Conservation (phyloP, 2,797 vertebrate genomes). For the Alcedo atthis region DNA sequence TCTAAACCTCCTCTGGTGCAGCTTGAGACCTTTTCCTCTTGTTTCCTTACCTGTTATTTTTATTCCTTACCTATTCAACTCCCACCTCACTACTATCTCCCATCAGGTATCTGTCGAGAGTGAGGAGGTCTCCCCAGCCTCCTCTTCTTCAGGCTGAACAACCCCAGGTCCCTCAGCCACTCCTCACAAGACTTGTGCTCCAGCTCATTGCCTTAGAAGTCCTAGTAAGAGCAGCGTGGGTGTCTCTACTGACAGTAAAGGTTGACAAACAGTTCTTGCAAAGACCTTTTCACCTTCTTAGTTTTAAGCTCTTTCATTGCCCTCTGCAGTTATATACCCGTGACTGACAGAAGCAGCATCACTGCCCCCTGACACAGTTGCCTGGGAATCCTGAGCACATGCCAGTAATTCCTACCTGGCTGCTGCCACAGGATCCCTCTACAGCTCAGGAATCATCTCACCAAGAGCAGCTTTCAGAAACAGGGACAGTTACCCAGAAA, state of each 20-base stretch:
- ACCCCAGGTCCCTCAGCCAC: background rate
- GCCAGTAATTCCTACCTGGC: background rate
- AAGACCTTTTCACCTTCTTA: background rate
- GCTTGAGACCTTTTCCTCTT: background rate
- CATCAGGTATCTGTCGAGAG: too few species aligned
- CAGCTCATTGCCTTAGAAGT: background rate
- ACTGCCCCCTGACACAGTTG: rapidly evolving
- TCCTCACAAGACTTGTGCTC: rapidly evolving
- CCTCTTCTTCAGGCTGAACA: too few species aligned
- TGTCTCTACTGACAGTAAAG: background rate
- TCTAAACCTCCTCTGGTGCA: background rate
- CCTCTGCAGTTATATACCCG: rapidly evolving
- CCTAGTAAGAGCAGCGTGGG: rapidly evolving
- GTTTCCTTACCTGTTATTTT: too few species aligned
- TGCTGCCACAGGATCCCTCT: rapidly evolving
- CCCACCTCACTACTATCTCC: background rate
- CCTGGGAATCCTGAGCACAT: background rate
- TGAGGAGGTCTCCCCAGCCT: too few species aligned
- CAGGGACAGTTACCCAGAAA: background rate
- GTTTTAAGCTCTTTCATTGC: background rate
- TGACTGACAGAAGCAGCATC: background rate
- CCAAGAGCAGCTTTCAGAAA: background rate
- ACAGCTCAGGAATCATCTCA: background rate
- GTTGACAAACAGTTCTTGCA: background rate
- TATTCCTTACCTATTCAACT: too few species aligned